These are phyloP conservation scores for Catalaphyllia jardinei DNA, from an alignment of 64 coral and sea anemone species.

Conservation along the genomic window DNA sequence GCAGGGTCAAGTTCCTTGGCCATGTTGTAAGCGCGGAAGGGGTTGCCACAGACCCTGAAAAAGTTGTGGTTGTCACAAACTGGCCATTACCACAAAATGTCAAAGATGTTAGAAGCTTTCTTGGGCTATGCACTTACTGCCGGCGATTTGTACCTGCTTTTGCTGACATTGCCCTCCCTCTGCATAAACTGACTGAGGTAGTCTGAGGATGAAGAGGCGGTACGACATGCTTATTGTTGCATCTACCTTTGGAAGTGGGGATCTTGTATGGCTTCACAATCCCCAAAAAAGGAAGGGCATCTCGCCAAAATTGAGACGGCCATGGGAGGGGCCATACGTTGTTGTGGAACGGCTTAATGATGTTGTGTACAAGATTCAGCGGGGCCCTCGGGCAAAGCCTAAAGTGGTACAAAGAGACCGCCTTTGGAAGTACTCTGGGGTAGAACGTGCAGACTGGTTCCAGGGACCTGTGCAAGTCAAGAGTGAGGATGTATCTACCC, in stretches of 20 bases:
- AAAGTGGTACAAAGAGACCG: conserved; percentile 39
- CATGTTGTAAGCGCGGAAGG: too few species aligned
- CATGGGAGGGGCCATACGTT: conserved; percentile 11
- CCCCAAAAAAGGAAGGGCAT: conserved; percentile 34
- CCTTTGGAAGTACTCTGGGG: conserved; percentile 27
- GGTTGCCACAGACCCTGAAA: too few species aligned
- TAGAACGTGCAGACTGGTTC: background rate
- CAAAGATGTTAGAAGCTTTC: too few species aligned
- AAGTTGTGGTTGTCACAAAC: too few species aligned
- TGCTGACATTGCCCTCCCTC: too few species aligned
- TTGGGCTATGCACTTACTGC: too few species aligned
- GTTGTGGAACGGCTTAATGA: background rate
- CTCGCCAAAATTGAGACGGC: conserved; percentile 16
- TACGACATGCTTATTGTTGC: conserved; percentile 41
- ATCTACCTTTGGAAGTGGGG: conserved; percentile 17
- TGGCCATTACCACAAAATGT: too few species aligned
- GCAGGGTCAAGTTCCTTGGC: too few species aligned
- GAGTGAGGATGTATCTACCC: too few species aligned
- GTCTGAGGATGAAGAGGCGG: conserved; percentile 26
- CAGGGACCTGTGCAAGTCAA: too few species aligned
- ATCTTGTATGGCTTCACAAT: conserved; percentile 54
- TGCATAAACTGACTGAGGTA: too few species aligned
- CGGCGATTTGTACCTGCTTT: too few species aligned
- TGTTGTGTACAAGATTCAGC: background rate
- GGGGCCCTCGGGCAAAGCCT: conserved; percentile 34